phyloP scores from a whole-genome alignment of 1,140 invertebrate genomes.

The Ceratina calcarata region DNA sequence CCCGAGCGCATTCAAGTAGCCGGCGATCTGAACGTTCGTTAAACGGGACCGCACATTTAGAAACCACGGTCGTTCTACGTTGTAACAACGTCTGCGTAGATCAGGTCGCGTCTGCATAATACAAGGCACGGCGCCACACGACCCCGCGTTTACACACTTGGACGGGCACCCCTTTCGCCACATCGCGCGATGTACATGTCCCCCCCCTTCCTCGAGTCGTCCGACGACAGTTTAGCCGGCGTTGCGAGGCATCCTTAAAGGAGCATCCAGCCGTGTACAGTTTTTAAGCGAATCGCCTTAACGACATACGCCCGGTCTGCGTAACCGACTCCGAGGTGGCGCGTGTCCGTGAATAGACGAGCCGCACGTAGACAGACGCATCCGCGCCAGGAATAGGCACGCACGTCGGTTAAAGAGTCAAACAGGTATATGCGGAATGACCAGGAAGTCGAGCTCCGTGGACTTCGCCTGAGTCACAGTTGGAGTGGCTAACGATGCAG shows the following conservation, averaged over 20 bases:
- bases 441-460: neutral
- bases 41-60: no score
- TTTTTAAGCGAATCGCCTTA: slow-evolving; percentile 42
- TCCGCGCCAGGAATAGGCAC: neutral
- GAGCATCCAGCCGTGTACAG: slow-evolving; percentile 25
- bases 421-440: slow-evolving; percentile 3
- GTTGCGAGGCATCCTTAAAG: slow-evolving; percentile 45
- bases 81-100: no score
- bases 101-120: no score
- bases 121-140: slow-evolving; percentile 16
- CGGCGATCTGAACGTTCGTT: no score
- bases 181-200: slow-evolving; percentile 29
- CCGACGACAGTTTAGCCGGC: slow-evolving; percentile 31
- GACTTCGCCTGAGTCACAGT: slow-evolving; percentile 2
- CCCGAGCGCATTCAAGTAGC: no score
- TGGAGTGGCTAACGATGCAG: slow-evolving; percentile 22
- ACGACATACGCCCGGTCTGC: slow-evolving; percentile 19
- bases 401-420: neutral
- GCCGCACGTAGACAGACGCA: neutral
- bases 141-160: slow-evolving; percentile 43
- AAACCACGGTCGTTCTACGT: no score
- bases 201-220: neutral
- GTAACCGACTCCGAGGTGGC: neutral
- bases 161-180: slow-evolving; percentile 49
- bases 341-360: neutral